phyloP scores from a whole-genome alignment of 2,113 vertebrate species.

The Cairina moschata region DNA sequence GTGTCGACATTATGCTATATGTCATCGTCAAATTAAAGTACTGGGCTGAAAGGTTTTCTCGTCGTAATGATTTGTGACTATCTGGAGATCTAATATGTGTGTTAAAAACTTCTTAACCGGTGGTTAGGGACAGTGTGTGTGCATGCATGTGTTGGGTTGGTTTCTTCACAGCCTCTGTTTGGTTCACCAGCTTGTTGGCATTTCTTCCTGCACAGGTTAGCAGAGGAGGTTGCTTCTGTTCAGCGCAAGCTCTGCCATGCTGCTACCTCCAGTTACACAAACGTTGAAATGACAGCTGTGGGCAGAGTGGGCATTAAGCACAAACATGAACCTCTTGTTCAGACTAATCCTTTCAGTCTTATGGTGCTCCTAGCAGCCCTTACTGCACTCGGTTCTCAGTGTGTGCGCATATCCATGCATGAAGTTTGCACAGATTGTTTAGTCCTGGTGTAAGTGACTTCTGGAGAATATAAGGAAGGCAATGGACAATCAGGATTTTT shows the following conservation, averaged over 20 bases:
- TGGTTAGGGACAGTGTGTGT: not conserved
- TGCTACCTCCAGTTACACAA: not conserved
- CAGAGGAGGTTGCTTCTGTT: not conserved
- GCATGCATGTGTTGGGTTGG: not conserved
- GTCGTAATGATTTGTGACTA: conserved; percentile 36
- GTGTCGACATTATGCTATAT: conserved; percentile 44
- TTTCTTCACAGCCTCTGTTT: not conserved
- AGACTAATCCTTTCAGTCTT: not conserved
- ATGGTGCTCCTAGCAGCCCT: not conserved
- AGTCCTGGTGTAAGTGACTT: not conserved
- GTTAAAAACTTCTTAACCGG: not conserved
- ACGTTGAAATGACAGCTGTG: not conserved
- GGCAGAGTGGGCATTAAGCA: not conserved
- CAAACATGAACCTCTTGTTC: not conserved
- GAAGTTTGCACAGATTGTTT: not conserved
- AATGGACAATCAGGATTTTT: not conserved
- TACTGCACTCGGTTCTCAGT: not conserved
- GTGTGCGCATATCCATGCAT: not conserved
- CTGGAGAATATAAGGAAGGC: not conserved
- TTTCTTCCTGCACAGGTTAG: not conserved
- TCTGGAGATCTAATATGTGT: conserved; percentile 23
- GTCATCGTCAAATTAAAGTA: conserved; percentile 62
- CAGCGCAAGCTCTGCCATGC: not conserved
- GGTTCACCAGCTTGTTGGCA: not conserved
- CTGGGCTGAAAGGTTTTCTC: conserved; percentile 26